Percentiles rank a stretch among this genome's conserved stretches.
Evolutionary conservation across 2,797 vertebrate species (phyloP).

Genomic region (Bufotes viridis): DNA sequence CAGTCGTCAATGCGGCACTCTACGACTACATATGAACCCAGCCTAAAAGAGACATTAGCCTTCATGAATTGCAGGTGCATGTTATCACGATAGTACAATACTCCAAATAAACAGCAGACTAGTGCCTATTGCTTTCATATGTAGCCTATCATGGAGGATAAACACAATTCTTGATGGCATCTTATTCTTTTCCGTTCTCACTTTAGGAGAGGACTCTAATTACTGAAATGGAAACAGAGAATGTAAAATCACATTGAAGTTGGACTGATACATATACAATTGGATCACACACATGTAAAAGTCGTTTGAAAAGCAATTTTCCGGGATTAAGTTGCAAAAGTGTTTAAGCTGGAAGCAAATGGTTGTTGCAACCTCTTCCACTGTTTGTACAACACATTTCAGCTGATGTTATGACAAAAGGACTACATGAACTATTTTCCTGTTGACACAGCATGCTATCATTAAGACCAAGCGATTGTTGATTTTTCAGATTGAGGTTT

Average conservation of each 20-base stretch:
- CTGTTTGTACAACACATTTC: conserved; percentile 52
- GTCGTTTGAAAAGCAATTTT: conserved; percentile 36
- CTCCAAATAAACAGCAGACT: conserved; percentile 11
- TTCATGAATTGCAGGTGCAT: neutral
- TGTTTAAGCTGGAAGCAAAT: conserved; percentile 44
- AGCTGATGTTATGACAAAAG: conserved; percentile 40
- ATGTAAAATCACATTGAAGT: conserved; percentile 36
- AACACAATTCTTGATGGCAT: conserved; percentile 42
- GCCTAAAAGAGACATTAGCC: neutral
- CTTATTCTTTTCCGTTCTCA: conserved; percentile 47
- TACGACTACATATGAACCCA: too few species aligned
- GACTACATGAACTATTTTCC: conserved; percentile 35
- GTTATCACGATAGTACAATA: neutral
- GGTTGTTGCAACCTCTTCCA: conserved; percentile 19
- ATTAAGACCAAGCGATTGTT: conserved; percentile 20
- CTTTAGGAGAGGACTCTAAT: neutral
- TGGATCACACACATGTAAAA: conserved; percentile 42
- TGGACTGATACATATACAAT: conserved; percentile 5
- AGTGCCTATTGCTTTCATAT: conserved; percentile 43
- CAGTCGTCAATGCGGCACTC: too few species aligned
- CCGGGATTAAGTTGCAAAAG: conserved; percentile 32
- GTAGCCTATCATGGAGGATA: conserved; percentile 32
- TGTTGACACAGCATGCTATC: conserved; percentile 54
- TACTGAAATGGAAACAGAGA: conserved; percentile 24
- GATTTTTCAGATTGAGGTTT: conserved; percentile 1